phyloP scores from a whole-genome alignment of 2,888 invertebrate genomes.

The Drosophila atroscutellata region DNA sequence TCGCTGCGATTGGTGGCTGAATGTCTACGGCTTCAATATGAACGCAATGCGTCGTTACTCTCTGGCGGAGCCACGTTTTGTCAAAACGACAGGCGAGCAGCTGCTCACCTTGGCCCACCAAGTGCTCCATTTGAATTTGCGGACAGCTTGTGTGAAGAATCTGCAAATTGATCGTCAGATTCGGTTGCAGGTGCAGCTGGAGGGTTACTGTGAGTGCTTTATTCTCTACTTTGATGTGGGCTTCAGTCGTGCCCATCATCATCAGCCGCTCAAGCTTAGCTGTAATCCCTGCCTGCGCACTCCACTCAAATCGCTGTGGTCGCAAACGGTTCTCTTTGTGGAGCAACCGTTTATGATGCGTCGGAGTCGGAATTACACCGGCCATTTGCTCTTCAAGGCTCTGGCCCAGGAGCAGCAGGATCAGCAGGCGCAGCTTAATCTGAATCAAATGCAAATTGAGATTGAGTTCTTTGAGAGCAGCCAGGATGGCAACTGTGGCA shows the following conservation, averaged over 20 bases:
- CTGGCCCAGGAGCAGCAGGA: background rate
- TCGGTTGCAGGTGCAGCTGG: constrained; percentile 22
- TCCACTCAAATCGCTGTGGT: constrained; percentile 45
- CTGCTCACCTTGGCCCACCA: constrained; percentile 58
- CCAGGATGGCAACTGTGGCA: background rate
- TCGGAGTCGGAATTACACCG: constrained; percentile 28
- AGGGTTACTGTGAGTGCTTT: constrained; percentile 54
- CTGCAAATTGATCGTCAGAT: constrained; percentile 45
- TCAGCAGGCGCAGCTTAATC: background rate
- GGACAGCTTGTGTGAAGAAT: constrained; percentile 11
- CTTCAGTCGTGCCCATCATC: constrained; percentile 58
- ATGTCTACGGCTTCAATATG: constrained; percentile 99
- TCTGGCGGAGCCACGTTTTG: constrained; percentile 92
- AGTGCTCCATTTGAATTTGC: constrained; percentile 47
- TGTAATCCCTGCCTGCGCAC: constrained; percentile 58
- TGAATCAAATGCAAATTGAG: constrained; percentile 49
- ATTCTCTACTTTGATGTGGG: constrained; percentile 66
- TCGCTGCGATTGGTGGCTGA: constrained; percentile 99
- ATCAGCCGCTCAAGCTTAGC: constrained; percentile 37
- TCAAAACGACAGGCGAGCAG: background rate
- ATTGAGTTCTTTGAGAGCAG: constrained; percentile 43
- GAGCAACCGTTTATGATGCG: constrained; percentile 60
- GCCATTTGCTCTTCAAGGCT: constrained; percentile 38
- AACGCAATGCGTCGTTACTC: constrained; percentile 97
- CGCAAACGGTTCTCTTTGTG: constrained; percentile 60